Percentiles rank a stretch among this genome's conserved stretches.
These are phyloP conservation scores for Clanis bilineata DNA, from an alignment of 2,888 invertebrate genomes.

Conservation along the genomic window DNA sequence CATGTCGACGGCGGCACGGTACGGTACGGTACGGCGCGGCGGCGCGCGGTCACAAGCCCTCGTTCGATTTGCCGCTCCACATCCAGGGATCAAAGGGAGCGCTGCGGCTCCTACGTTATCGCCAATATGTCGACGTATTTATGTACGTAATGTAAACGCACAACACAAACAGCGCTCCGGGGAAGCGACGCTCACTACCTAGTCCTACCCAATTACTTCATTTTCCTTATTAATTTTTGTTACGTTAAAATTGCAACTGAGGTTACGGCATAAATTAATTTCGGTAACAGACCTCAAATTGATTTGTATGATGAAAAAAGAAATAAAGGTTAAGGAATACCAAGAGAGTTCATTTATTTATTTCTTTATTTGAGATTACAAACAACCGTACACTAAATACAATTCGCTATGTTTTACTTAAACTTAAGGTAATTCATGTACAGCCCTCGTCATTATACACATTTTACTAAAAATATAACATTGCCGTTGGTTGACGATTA, in stretches of 20 bases:
- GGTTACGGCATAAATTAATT: background rate
- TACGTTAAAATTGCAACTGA: background rate
- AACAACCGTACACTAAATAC: too few species aligned
- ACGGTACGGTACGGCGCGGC: background rate
- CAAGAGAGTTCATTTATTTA: too few species aligned
- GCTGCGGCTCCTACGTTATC: background rate
- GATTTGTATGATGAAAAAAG: background rate
- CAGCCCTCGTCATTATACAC: too few species aligned
- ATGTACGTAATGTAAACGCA: background rate
- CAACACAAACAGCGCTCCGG: background rate
- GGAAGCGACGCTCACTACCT: background rate
- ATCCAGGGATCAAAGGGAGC: conserved; percentile 2
- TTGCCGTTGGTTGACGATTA: too few species aligned
- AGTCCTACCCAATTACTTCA: background rate
- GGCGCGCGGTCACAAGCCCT: background rate
- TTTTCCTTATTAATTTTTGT: background rate
- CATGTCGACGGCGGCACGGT: too few species aligned
- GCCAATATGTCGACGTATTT: background rate
- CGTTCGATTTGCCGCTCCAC: background rate
- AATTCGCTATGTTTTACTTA: too few species aligned
- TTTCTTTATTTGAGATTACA: too few species aligned
- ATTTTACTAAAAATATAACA: too few species aligned
- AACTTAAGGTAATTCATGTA: too few species aligned
- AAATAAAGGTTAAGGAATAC: too few species aligned
- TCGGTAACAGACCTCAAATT: too few species aligned